Evolutionary conservation across 1,140 invertebrate species (phyloP).

Genomic region (Scaptodrosophila lebanonensis): DNA sequence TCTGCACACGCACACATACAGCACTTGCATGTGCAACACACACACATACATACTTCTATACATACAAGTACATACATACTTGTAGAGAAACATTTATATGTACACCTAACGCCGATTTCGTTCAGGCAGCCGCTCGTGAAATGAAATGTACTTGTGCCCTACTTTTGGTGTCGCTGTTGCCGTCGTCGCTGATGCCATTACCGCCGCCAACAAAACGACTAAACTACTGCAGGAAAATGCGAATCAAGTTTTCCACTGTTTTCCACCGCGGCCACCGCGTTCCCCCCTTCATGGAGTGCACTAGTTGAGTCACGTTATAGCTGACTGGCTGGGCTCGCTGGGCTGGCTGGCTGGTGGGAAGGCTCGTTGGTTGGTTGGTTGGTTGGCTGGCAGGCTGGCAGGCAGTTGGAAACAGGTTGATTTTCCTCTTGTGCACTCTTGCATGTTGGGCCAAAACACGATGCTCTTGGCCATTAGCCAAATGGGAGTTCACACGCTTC

Average conservation of each 20-base stretch:
- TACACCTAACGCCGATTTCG: not conserved
- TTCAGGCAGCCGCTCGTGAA: constrained; percentile 14
- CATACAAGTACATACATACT: too few species aligned
- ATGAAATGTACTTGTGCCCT: constrained; percentile 45
- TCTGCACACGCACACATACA: constrained; percentile 16
- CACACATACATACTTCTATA: too few species aligned
- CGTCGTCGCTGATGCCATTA: too few species aligned
- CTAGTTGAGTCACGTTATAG: constrained; percentile 27
- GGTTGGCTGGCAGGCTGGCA: not conserved
- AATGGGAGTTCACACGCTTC: constrained; percentile 73
- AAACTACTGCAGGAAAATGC: constrained; percentile 25
- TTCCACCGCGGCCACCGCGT: constrained; percentile 1
- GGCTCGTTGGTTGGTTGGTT: too few species aligned
- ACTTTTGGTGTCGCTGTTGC: constrained; percentile 33
- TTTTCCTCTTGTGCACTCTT: constrained; percentile 45
- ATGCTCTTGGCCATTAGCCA: constrained; percentile 66
- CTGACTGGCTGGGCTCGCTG: not conserved
- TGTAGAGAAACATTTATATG: too few species aligned
- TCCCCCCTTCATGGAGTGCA: too few species aligned
- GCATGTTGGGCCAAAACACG: too few species aligned
- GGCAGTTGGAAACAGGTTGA: constrained; percentile 58
- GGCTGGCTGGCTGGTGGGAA: not conserved
- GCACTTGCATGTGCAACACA: too few species aligned
- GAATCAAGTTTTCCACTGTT: constrained; percentile 54
- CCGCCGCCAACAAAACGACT: not conserved